Percentiles rank a stretch among this genome's conserved stretches.
phyloP scores from a whole-genome alignment of 1,140 invertebrate species.

The Zaprionus ornatus region DNA sequence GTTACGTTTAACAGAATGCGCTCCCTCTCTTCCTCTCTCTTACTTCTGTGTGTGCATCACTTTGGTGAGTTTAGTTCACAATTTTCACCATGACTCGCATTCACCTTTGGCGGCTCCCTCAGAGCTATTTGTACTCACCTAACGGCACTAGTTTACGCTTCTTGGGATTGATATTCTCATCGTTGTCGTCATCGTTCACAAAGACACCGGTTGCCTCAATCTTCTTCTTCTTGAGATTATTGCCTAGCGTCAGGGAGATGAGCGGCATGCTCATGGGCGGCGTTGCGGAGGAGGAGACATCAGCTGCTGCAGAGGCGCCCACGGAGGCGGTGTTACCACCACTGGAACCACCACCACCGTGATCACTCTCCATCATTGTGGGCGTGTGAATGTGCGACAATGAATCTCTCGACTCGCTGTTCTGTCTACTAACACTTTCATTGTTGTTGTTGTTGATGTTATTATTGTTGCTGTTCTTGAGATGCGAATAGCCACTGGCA shows the following conservation, averaged over 20 bases:
- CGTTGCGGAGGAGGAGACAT: conserved; percentile 46
- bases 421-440: conserved; percentile 64
- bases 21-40: not conserved
- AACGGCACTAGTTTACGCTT: conserved; percentile 94
- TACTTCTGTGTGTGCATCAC: not conserved
- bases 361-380: conserved; percentile 52
- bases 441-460: conserved; percentile 53
- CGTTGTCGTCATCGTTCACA: conserved; percentile 95
- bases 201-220: conserved; percentile 95
- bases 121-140: conserved; percentile 84
- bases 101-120: not conserved
- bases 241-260: conserved; percentile 75
- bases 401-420: conserved; percentile 77
- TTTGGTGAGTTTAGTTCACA: not conserved
- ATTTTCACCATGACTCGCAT: not conserved
- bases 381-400: conserved; percentile 64
- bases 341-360: not conserved
- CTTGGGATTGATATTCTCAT: conserved; percentile 87
- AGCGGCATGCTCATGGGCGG: conserved; percentile 73
- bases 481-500: conserved; percentile 54
- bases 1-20: not conserved
- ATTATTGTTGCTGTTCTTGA: conserved; percentile 56
- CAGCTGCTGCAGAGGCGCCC: conserved; percentile 8
- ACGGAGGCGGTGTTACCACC: not conserved
- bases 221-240: conserved; percentile 88